phyloP scores from a whole-genome alignment of 2,888 invertebrate genomes.

The Cosmia trapezina region DNA sequence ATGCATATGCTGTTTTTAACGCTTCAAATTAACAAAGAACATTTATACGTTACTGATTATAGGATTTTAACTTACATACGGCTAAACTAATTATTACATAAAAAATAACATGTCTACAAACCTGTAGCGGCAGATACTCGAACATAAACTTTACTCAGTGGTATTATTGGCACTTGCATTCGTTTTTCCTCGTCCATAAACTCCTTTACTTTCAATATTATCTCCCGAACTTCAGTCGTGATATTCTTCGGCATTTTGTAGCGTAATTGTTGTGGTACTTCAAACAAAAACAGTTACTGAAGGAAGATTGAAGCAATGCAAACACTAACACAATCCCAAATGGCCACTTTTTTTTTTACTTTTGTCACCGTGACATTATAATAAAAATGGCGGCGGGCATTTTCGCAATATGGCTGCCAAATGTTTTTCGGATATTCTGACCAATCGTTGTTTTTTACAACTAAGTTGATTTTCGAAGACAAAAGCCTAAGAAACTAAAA shows the following conservation, averaged over 20 bases:
- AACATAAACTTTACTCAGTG: conserved; percentile 86
- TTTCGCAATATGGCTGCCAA: conserved; percentile 5
- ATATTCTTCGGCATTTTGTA: conserved; percentile 87
- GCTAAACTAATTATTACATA: background rate
- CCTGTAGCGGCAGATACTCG: conserved; percentile 87
- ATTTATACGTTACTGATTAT: background rate
- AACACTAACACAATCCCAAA: conserved; percentile 27
- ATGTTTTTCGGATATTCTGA: conserved; percentile 15
- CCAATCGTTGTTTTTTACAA: too few species aligned
- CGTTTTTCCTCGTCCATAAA: conserved; percentile 89
- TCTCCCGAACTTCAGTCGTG: conserved; percentile 86
- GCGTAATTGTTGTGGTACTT: conserved; percentile 33
- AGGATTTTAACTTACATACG: background rate
- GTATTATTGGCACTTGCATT: conserved; percentile 88
- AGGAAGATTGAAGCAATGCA: background rate
- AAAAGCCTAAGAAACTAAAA: background rate
- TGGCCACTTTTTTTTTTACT: conserved; percentile 50
- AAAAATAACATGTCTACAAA: conserved; percentile 63
- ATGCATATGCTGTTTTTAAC: background rate
- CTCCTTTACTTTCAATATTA: conserved; percentile 87
- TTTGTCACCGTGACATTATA: conserved; percentile 55
- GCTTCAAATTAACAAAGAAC: background rate
- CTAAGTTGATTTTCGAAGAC: background rate
- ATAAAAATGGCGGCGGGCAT: conserved; percentile 40
- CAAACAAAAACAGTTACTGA: conserved; percentile 56